phyloP scores from a whole-genome alignment of 2,888 invertebrate genomes.

The Choreutis nemorana region DNA sequence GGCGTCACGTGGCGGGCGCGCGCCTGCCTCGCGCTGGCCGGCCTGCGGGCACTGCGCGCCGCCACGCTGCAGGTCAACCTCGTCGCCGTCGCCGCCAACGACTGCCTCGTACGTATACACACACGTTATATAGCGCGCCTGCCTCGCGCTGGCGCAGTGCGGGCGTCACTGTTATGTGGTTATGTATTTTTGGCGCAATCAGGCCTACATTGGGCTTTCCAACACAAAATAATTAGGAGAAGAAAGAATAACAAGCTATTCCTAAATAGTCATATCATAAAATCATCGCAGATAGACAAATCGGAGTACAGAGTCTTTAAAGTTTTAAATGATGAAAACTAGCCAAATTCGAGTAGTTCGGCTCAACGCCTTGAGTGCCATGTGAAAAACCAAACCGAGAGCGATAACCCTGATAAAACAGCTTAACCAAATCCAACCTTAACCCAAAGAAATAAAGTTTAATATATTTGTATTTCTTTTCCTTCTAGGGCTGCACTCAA shows the following conservation, averaged over 20 bases:
- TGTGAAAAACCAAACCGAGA: constrained; percentile 55
- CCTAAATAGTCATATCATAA: too few species aligned
- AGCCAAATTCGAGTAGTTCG: constrained; percentile 66
- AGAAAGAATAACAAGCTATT: too few species aligned
- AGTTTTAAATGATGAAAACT: constrained; percentile 43
- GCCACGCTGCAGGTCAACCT: constrained; percentile 93
- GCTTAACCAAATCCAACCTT: constrained; percentile 1
- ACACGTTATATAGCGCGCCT: too few species aligned
- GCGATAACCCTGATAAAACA: constrained; percentile 29
- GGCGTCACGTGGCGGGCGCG: constrained; percentile 78
- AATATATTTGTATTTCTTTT: constrained; percentile 2
- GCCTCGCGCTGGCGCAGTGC: too few species aligned
- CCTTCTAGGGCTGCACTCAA: constrained; percentile 87
- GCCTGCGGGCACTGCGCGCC: constrained; percentile 55
- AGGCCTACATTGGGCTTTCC: too few species aligned
- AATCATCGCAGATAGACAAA: too few species aligned
- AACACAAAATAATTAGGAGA: too few species aligned
- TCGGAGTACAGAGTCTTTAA: background rate
- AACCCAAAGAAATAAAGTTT: constrained; percentile 2
- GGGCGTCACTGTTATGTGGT: too few species aligned
- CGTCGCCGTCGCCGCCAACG: too few species aligned
- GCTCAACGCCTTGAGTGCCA: constrained; percentile 51
- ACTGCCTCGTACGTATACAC: too few species aligned
- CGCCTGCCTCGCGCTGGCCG: constrained; percentile 36
- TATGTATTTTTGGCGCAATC: too few species aligned